These are phyloP conservation scores for Scaptomyza cyrtandrae DNA, from an alignment of 2,888 invertebrate species.

Conservation along the genomic window DNA sequence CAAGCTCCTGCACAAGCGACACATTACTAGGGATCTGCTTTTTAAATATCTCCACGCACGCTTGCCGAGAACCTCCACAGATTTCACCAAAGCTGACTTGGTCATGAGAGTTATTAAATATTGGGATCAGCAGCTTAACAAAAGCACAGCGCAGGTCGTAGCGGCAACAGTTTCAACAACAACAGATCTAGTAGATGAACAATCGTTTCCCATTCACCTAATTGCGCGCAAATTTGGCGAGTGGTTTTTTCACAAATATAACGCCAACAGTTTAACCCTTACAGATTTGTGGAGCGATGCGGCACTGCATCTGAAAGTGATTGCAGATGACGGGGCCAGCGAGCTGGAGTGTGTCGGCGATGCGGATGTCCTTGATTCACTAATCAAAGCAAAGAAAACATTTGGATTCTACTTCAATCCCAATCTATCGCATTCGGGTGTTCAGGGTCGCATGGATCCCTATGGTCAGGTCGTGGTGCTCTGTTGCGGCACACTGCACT, in stretches of 20 bases:
- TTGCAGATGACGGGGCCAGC: slow-evolving; percentile 64
- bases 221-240: slow-evolving; percentile 86
- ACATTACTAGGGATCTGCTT: slow-evolving; percentile 86
- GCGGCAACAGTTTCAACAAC: neutral
- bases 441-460: slow-evolving; percentile 86
- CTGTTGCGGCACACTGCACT: slow-evolving; percentile 88
- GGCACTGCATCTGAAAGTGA: slow-evolving; percentile 66
- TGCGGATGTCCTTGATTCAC: slow-evolving; percentile 77
- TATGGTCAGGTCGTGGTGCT: slow-evolving; percentile 88
- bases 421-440: slow-evolving; percentile 86
- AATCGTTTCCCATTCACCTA: slow-evolving; percentile 81
- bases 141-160: neutral
- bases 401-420: slow-evolving; percentile 87
- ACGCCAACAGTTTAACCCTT: slow-evolving; percentile 83
- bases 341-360: slow-evolving; percentile 65
- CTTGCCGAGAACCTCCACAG: slow-evolving; percentile 84
- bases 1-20: slow-evolving; percentile 85
- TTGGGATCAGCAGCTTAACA: slow-evolving; percentile 81
- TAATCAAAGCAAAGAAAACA: slow-evolving; percentile 83
- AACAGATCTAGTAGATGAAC: slow-evolving; percentile 24
- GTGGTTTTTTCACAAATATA: slow-evolving; percentile 86
- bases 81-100: slow-evolving; percentile 85
- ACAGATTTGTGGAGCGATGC: slow-evolving; percentile 87
- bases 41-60: slow-evolving; percentile 86
- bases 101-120: slow-evolving; percentile 84